Percentiles rank a stretch among this genome's conserved stretches.
Evolutionary conservation across 2,888 invertebrate species (phyloP).

Genomic region (Frankliniella fusca): DNA sequence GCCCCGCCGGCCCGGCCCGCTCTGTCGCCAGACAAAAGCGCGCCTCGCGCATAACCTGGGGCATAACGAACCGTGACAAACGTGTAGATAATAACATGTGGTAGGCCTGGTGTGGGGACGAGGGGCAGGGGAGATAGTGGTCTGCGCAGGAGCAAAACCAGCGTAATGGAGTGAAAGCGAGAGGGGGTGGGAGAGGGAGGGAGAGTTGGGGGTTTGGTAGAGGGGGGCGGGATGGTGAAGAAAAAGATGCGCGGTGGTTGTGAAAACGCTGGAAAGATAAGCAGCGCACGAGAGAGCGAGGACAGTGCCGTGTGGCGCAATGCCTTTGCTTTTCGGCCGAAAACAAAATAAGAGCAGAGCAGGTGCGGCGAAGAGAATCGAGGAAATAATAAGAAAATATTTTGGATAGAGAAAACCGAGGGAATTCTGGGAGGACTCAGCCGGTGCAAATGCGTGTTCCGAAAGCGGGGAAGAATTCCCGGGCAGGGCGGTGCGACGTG

Average conservation of each 20-base stretch:
- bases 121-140: not conserved
- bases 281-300: not conserved
- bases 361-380: not conserved
- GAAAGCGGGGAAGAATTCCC: not conserved
- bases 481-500: not conserved
- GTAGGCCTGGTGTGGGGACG: not conserved
- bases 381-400: not conserved
- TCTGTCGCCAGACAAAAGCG: not conserved
- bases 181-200: not conserved
- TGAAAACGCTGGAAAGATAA: slow-evolving; percentile 20
- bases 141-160: not conserved
- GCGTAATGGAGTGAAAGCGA: not conserved
- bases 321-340: not conserved
- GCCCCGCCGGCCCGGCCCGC: not conserved
- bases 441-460: too few species aligned
- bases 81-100: not conserved
- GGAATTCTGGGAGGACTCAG: too few species aligned
- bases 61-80: not conserved
- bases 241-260: not conserved
- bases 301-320: not conserved
- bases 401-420: not conserved
- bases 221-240: not conserved
- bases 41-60: not conserved
- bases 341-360: not conserved
- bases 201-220: too few species aligned